phyloP scores from a whole-genome alignment of 2,888 invertebrate genomes.

The Polyommatus iphigenia region DNA sequence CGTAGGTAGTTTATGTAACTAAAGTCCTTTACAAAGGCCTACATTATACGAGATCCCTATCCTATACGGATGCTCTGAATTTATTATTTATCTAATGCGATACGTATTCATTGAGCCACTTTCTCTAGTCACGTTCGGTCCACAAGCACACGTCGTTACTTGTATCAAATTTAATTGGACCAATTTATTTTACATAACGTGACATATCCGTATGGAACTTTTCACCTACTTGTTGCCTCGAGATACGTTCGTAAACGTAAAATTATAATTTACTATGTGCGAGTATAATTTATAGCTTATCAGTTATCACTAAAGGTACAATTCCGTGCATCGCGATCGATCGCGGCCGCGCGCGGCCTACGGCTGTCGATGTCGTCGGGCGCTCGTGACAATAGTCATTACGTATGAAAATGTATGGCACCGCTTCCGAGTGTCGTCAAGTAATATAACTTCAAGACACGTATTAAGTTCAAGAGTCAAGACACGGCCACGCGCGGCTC shows the following conservation, averaged over 20 bases:
- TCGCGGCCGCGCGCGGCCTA: too few relatives aligned
- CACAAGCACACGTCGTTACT: constrained; percentile 39
- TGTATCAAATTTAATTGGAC: constrained; percentile 40
- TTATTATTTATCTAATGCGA: constrained; percentile 30
- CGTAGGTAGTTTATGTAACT: not conserved
- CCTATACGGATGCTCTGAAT: constrained; percentile 18
- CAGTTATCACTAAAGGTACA: not conserved
- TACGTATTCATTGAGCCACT: constrained; percentile 50
- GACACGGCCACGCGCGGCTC: too few relatives aligned
- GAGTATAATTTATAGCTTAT: not conserved
- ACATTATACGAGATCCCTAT: constrained; percentile 10
- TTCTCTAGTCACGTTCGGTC: constrained; percentile 58
- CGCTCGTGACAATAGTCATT: too few relatives aligned
- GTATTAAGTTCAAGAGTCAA: too few relatives aligned
- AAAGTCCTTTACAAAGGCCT: not conserved
- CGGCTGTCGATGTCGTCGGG: too few relatives aligned
- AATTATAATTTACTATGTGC: not conserved
- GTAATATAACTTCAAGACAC: too few relatives aligned
- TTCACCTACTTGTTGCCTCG: constrained; percentile 10
- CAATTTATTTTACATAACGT: constrained; percentile 46
- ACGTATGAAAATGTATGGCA: too few relatives aligned
- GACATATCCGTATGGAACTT: constrained; percentile 40
- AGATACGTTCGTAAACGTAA: not conserved
- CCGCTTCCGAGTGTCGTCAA: too few relatives aligned
- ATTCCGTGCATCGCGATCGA: too few relatives aligned